Conservation (phyloP, 2,113 vertebrate species). For the Prunella himalayana region DNA sequence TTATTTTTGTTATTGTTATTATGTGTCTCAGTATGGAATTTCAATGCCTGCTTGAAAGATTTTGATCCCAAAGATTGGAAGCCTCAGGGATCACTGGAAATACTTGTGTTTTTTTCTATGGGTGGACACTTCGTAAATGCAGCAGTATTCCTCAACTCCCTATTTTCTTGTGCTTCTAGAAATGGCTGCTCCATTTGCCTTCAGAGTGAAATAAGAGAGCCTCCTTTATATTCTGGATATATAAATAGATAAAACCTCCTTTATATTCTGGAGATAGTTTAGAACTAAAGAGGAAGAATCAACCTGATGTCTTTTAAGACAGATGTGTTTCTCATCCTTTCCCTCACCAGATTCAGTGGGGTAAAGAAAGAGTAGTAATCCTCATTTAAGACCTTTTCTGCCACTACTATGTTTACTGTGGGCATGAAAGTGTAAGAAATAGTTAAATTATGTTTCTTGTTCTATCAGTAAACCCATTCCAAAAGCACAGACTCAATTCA, state of each 20-base stretch:
- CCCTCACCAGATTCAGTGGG: neutral
- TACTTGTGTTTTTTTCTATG: neutral
- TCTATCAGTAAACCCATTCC: constrained; percentile 47
- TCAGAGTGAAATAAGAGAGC: neutral
- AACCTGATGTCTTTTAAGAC: neutral
- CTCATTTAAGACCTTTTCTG: neutral
- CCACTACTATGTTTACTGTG: neutral
- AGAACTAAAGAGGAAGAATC: neutral
- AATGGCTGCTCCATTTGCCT: neutral
- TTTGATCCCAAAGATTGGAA: neutral
- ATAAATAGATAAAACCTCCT: neutral
- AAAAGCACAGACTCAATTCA: constrained; percentile 56
- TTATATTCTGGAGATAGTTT: neutral
- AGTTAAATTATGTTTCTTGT: constrained; percentile 51
- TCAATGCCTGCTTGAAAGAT: neutral
- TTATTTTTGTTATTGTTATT: neutral
- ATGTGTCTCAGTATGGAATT: neutral
- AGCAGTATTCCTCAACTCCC: neutral
- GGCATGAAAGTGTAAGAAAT: constrained; percentile 31
- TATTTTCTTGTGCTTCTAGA: neutral
- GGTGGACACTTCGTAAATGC: neutral
- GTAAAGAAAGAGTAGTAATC: neutral
- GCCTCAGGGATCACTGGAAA: neutral
- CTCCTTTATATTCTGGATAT: neutral
- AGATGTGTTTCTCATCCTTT: neutral